A percentile compares a stretch with the other conserved stretches of the same genome.
Conservation (phyloP, 2,797 vertebrate species). For the Lagorchestes hirsutus region DNA sequence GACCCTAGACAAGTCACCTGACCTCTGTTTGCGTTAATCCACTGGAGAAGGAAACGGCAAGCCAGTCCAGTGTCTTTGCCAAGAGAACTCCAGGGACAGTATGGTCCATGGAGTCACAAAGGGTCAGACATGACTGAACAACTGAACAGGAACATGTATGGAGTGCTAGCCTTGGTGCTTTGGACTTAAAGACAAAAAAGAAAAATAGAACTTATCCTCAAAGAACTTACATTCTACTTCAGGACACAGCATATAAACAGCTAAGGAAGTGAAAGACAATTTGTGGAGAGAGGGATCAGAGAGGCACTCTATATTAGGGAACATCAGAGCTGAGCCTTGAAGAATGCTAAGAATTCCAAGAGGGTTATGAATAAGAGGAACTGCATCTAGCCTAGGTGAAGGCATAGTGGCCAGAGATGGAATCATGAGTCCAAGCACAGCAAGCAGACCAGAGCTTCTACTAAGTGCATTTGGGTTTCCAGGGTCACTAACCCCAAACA, state of each 20-base stretch:
- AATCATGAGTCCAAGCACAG: neutral
- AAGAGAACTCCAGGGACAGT: neutral
- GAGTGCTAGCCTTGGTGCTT: too few species aligned
- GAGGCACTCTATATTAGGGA: neutral
- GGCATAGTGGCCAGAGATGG: neutral
- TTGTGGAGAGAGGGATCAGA: neutral
- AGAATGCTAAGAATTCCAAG: neutral
- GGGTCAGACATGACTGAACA: too few species aligned
- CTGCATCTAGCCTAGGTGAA: neutral
- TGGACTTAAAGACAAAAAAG: too few species aligned
- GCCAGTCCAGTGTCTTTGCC: neutral
- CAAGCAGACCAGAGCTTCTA: neutral
- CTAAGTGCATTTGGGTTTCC: neutral
- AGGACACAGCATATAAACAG: neutral
- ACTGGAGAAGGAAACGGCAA: neutral
- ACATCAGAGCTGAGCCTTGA: neutral
- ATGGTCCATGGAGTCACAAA: neutral
- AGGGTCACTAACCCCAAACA: neutral
- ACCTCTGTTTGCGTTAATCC: neutral
- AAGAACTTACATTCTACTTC: neutral
- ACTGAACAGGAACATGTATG: too few species aligned
- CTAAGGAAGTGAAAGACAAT: neutral
- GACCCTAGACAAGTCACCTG: neutral
- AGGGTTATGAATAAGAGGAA: neutral
- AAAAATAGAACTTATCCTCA: neutral